Evolutionary conservation across 2,888 invertebrate genomes (phyloP).

Genomic region (Nymphalis c-album): DNA sequence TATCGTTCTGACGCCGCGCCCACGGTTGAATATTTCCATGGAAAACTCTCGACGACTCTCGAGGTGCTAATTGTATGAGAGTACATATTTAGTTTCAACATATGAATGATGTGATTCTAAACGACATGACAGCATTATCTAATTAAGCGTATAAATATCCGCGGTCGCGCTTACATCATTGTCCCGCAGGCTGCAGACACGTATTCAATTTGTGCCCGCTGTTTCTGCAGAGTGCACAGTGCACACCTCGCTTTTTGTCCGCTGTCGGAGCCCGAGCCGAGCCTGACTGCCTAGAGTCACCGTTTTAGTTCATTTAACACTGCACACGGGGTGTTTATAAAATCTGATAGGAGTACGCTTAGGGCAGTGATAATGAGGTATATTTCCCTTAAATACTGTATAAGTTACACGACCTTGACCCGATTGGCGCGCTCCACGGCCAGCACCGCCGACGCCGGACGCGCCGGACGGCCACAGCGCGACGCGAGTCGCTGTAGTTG

Average conservation of each 20-base stretch:
- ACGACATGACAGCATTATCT: background rate
- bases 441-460: constrained; percentile 2
- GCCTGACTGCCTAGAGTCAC: no score
- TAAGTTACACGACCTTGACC: constrained; percentile 15
- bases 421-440: background rate
- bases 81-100: background rate
- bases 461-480: constrained; percentile 11
- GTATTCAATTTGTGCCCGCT: background rate
- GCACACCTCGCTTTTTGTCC: no score
- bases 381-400: no score
- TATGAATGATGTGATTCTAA: background rate
- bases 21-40: background rate
- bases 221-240: no score
- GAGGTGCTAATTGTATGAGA: background rate
- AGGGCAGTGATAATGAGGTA: no score
- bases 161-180: background rate
- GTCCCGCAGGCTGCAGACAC: background rate
- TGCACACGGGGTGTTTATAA: no score
- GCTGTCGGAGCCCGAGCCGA: no score
- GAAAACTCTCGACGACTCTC: background rate
- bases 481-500: background rate
- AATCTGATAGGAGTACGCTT: no score
- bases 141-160: background rate
- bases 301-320: no score
- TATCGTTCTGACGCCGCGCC: background rate